Percentiles rank a stretch among this genome's conserved stretches.
Evolutionary conservation across 2,888 invertebrate species (phyloP).

Genomic region (Diogma glabrata): DNA sequence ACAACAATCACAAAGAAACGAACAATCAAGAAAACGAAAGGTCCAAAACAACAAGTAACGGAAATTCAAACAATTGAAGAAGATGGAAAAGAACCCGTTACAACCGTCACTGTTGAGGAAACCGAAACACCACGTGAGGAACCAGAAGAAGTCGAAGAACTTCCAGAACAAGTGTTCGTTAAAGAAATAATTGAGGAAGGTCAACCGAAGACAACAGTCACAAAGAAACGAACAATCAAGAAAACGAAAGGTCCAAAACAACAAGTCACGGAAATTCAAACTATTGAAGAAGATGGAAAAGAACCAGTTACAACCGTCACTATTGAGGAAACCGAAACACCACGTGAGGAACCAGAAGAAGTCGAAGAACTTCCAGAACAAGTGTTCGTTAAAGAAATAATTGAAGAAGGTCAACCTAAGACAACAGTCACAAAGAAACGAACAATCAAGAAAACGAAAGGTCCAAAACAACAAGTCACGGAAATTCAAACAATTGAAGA

Average conservation of each 20-base stretch:
- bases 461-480: conserved; percentile 25
- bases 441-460: conserved; percentile 24
- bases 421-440: conserved; percentile 27
- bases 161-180: conserved; percentile 16
- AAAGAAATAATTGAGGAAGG: conserved; percentile 23
- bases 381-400: conserved; percentile 18
- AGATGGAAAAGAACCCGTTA: conserved; percentile 27
- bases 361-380: conserved; percentile 19
- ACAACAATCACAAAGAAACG: conserved; percentile 27
- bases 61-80: conserved; percentile 28
- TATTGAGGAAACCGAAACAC: conserved; percentile 11
- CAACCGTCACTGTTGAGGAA: conserved; percentile 22
- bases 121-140: conserved; percentile 15
- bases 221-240: conserved; percentile 28
- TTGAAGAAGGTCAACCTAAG: conserved; percentile 23
- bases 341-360: conserved; percentile 2
- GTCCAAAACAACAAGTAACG: conserved; percentile 26
- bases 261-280: conserved; percentile 26
- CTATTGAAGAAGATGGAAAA: conserved; percentile 29
- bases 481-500: conserved; percentile 25
- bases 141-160: conserved; percentile 16
- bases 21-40: conserved; percentile 24
- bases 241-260: conserved; percentile 27
- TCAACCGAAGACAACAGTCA: conserved; percentile 23
- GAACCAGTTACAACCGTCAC: conserved; percentile 26